Base-by-base conservation (phyloP, 2,113 vertebrate species). In the Nyctereutes procyonoides region DNA sequence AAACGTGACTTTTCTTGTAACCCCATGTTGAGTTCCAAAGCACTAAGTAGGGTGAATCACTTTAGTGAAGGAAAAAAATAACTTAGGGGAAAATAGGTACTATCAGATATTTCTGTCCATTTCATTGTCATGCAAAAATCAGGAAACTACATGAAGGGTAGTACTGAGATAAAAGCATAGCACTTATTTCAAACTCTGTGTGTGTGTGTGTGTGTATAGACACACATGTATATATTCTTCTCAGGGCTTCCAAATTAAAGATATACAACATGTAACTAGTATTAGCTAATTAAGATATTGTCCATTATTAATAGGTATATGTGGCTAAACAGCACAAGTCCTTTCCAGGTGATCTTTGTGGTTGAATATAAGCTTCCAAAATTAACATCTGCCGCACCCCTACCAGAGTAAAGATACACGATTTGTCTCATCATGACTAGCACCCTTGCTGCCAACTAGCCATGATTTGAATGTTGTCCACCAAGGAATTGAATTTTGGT, bases 1-100 rank as follows among this genome's bases (percentile, higher is more conserved):
- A 82, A 95, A 95, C 79, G 60, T 86, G 92, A 96, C 95, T 91
- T 76, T 93, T 93, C 93, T 90, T 87, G 20, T 94, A 97, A 96
- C 77, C 89, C 77, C 93, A 60, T 65, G 90, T 74, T 87, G 82
- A 94, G 1, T 62, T 88, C 55, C 17, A 86, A 35, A 62, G 48
- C 55, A 92, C 67, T 43, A 76, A 11, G 82, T 15, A 84, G 1
- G 32, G 88, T 58, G 7, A 98, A 93, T 97, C 91, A 96, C 71
- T 98, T 96, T 67, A 94, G 3, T 82, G 65, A n/a, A 81, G 1
- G 90, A 4, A 91, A 95, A 93, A 94, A 95, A 55, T 69, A 81
- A 88, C 26, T 24, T 5, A 69, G 53, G 76, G 58, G 84, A 67
- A 89, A 93, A 97, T 94, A 80, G 95, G 91, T 84, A 93, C 28